Base-by-base conservation (phyloP, 2,888 invertebrate genomes). In the Anoplius nigerrimus region DNA sequence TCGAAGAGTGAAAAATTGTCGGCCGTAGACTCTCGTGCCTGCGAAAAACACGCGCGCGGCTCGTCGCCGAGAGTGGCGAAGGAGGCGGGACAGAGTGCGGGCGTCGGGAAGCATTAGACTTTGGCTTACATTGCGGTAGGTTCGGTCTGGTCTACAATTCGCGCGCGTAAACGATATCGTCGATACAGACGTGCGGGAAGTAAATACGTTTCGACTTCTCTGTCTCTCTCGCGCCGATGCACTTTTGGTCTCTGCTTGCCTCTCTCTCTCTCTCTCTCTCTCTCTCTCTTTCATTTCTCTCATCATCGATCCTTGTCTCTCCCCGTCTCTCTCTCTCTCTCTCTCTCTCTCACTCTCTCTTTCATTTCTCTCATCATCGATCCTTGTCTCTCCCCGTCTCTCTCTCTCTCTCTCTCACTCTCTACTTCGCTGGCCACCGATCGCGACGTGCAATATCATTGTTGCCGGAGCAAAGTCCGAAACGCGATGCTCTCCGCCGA, bases 41-140 rank as follows among this genome's bases (percentile, higher is more conserved):
- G n/a, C n/a, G n/a, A 18, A 48, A 48, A 48, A 8, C n/a, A 18
- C 3, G 13, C 11, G 16, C 1, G 48, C 15, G 48, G n/a, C n/a
- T n/a, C n/a, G n/a, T n/a, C n/a, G n/a, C n/a, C n/a, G 48, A 5
- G 48, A 48, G 13, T 4, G 48, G n/a, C n/a, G n/a, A 18, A 11
- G 3, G 11, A 16, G 16, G 45, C 15, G 45, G 16, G 45, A 45
- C 4, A 45, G 16, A 3, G 45, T 11, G 2, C 16, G 18, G 5
- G 48, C 16, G 48, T 4, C 16, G n/a, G 1, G 16, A 48, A 48
- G 48, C 48, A 48, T 52, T 76, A 76, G 75, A 69, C 72, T 76
- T 72, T 76, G 72, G 67, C 62, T 67, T 46, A 45, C 16, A 69
- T 75, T 75, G 62, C 66, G 75, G 72, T 76, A 75, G 76, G 75